Base-by-base conservation (phyloP, 2,888 invertebrate genomes). In the Acleris holmiana region DNA sequence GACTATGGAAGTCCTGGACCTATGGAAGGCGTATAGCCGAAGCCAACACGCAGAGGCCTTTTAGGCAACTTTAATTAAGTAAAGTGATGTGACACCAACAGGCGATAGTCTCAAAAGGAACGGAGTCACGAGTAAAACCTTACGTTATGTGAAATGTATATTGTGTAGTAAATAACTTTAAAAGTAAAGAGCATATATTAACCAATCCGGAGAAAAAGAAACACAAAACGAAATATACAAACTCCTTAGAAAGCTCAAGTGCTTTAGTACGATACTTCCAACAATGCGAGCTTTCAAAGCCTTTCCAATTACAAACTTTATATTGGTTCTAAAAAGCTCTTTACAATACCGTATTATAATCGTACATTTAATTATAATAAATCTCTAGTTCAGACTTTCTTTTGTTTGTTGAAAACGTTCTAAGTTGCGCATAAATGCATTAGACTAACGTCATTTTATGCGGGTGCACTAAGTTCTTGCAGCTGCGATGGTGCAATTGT, bases 241-340 rank as follows among this genome's bases (percentile, higher is more conserved):
- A 57, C 46, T 46, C 25, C 46, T 46, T 46, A 6, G 5, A 54
- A 54, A 41, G 19, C 41, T 48, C 29, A 48, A 57, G 57, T 47
- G 49, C 57, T 21, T 54, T 19, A 44, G 23, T 40, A 17, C 29
- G 51, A 51, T 51, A 7, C 40, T 21, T 23, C 48, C 10, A 58
- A 58, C 48, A 58, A 58, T 35, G 18, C 48, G 47, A 15, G 19
- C 57, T 19, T 47, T 56, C 57, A 40, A 58, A 58, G 57, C 57
- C 56, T 57, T 57, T 47, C 47, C 57, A 49, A 58, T 58, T 58
- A 58, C 57, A 21, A 58, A 58, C 57, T 58, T 58, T 58, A 49
- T 58, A 55, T 55, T 40, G 46, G 57, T 47, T 57, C 48, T 48
- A 57, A 57, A 35, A 49, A 58, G 21, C 48, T 40, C 40, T 40